These are phyloP conservation scores for Rynchops niger DNA, from an alignment of 2,113 vertebrate species.

Conservation along the genomic window DNA sequence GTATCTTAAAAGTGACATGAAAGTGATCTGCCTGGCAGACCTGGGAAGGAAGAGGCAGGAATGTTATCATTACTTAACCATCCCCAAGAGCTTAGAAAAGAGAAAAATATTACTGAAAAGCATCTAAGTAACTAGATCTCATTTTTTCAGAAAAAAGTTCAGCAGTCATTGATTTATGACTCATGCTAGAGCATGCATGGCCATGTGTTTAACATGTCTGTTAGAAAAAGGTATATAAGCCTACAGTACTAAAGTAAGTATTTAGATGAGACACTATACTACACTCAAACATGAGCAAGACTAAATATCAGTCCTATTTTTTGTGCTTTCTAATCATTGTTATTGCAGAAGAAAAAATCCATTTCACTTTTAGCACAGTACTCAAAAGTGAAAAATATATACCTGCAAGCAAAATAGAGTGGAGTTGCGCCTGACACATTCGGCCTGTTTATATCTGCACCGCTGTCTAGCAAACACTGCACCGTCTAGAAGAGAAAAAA, in stretches of 20 bases:
- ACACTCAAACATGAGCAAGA: neutral
- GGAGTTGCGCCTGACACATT: conserved; percentile 97
- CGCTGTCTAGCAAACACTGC: conserved; percentile 94
- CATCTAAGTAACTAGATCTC: neutral
- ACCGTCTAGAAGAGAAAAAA: conserved; percentile 83
- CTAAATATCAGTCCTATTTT: neutral
- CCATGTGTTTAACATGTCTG: neutral
- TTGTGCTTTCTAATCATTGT: neutral
- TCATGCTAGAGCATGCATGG: neutral
- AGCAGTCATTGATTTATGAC: neutral
- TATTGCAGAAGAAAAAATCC: neutral
- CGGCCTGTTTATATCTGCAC: conserved; percentile 96
- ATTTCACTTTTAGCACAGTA: neutral
- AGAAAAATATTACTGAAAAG: neutral
- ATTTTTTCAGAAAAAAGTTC: neutral
- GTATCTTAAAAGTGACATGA: neutral
- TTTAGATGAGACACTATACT: neutral
- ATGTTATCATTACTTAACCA: neutral
- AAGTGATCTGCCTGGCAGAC: neutral
- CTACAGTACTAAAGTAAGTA: neutral
- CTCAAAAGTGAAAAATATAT: neutral
- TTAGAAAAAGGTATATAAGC: neutral
- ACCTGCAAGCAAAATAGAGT: conserved; percentile 98
- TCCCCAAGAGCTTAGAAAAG: neutral
- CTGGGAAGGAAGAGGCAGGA: neutral